Base-by-base conservation (phyloP, 92 coral and sea anemone genomes). In the Heteractis magnifica region DNA sequence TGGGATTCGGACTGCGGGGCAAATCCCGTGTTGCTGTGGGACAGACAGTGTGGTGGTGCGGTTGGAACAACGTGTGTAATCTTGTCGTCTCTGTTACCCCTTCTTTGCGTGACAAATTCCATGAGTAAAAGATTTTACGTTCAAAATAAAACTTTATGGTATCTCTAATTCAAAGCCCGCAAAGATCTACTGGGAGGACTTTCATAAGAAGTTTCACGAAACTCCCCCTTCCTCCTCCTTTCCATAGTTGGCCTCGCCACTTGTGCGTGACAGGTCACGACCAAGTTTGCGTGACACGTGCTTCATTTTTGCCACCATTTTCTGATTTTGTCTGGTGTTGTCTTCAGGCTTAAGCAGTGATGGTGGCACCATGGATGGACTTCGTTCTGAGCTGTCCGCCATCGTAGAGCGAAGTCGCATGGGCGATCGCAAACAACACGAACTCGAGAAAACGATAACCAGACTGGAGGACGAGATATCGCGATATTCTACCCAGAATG, bases 361-460 rank as follows among this genome's bases (percentile, higher is more conserved):
- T 78, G 99, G 98, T 52, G 99, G 99, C 8, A 94, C 92, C 26
- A 97, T 97, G 99, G 95, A 92, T 50, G 98, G 97, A n/a, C 83
- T 97, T 56, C 89, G 99, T 72, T 90, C 98, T 12, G 99, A 97
- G 81, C 93, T 97, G 79, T 92, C 98, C 4, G 95, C 95, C 65
- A 92, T 97, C n/a, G 98, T 94, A 10, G 98, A 97, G 65, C 87
- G 98, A 76, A 97, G 97, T 82, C 95, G 99, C 2, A 97, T 97
- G 72, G 97, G 97, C 64, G 99, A 97, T 83, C 94, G 98, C 59
- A 97, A 94, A 65, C 99, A 97, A 58, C 95, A 94, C 58, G 98
- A 96, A 79, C 86, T 96, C 12, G 98, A 96, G 76, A 94, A 96
- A 86, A 88, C 94, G 53, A 89, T 96, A 14, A 87, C 99, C 4